Percentiles rank a stretch among this genome's conserved stretches.
Conservation (phyloP, 2,797 vertebrate species). For the Cynopterus sphinx region DNA sequence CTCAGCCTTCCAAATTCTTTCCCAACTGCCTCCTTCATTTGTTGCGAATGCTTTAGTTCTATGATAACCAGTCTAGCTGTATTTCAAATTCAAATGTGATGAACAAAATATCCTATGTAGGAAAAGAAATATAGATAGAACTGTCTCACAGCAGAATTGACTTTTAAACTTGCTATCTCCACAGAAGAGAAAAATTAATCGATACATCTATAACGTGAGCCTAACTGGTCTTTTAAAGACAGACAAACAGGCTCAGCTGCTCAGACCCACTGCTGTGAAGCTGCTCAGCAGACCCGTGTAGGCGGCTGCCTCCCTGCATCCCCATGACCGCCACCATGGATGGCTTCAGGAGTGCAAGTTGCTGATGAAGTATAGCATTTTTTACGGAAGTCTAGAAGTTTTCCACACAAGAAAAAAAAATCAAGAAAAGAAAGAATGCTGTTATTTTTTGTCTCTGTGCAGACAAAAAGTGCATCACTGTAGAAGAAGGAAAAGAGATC, state of each 20-base stretch:
- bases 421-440: too few relatives aligned
- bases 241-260: not conserved
- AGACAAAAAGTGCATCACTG: too few relatives aligned
- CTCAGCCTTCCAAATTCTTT: not conserved
- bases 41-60: not conserved
- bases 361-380: too few relatives aligned
- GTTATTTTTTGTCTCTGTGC: too few relatives aligned
- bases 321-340: too few relatives aligned
- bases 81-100: conserved; percentile 6
- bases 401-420: too few relatives aligned
- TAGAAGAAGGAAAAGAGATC: too few relatives aligned
- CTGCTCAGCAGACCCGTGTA: too few relatives aligned
- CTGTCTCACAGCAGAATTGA: not conserved
- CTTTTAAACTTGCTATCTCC: not conserved
- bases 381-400: too few relatives aligned
- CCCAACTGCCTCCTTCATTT: not conserved
- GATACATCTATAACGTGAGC: not conserved
- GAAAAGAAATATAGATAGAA: not conserved
- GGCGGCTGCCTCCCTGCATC: too few relatives aligned
- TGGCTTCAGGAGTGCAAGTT: too few relatives aligned
- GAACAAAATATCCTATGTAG: not conserved
- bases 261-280: too few relatives aligned
- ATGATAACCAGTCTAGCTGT: not conserved
- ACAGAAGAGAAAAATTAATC: not conserved
- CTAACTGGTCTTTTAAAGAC: not conserved